phyloP scores from a whole-genome alignment of 2,113 vertebrate species.

The Sinocyclocheilus anophthalmus region DNA sequence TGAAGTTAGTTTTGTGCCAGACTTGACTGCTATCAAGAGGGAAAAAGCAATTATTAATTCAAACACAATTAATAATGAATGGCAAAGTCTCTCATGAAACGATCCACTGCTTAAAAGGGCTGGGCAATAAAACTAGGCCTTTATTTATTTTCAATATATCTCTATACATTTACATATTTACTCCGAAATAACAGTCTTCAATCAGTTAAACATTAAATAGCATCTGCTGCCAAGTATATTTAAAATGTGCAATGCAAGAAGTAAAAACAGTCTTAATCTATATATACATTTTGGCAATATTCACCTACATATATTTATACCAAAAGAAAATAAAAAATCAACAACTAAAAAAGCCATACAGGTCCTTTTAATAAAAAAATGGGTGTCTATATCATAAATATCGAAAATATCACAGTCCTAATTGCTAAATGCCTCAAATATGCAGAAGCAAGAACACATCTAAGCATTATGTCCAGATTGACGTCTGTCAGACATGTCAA shows the following conservation, averaged over 20 bases:
- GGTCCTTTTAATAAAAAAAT: neutral
- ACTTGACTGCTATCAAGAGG: neutral
- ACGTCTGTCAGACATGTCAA: neutral
- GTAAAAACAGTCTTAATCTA: neutral
- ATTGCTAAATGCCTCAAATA: neutral
- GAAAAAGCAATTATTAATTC: neutral
- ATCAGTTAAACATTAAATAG: neutral
- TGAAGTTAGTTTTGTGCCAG: constrained; percentile 8
- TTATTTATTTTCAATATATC: neutral
- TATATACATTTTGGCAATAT: neutral
- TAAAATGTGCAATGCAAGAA: neutral
- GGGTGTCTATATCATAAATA: neutral
- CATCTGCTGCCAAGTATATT: neutral
- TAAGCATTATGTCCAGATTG: neutral
- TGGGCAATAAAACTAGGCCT: neutral
- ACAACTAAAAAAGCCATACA: neutral
- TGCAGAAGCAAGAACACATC: neutral
- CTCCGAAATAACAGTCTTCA: neutral
- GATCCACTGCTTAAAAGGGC: neutral
- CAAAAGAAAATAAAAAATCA: neutral
- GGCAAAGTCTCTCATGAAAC: neutral
- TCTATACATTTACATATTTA: neutral
- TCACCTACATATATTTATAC: neutral
- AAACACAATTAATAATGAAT: neutral
- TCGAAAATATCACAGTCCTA: neutral